A percentile compares a stretch with the other conserved stretches of the same genome.
These are phyloP conservation scores for Leptosomus discolor DNA, from an alignment of 2,113 vertebrate species.

Conservation along the genomic window DNA sequence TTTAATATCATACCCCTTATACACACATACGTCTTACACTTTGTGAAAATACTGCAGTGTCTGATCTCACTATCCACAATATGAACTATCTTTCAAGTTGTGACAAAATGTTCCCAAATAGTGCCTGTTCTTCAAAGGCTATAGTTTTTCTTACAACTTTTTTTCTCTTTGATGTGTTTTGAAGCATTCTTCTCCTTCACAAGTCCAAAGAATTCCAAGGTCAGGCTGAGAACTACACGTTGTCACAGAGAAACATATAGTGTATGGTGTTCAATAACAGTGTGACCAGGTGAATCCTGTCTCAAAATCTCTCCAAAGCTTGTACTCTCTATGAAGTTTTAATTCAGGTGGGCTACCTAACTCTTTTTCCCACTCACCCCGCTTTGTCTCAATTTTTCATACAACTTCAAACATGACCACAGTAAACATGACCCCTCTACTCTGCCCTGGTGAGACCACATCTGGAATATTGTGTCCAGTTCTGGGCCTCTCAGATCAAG, in stretches of 20 bases:
- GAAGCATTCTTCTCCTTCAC: neutral
- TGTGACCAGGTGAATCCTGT: neutral
- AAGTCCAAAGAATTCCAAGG: neutral
- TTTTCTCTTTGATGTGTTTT: neutral
- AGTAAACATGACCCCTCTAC: too few relatives aligned
- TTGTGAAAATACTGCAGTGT: neutral
- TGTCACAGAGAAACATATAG: neutral
- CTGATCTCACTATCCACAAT: neutral
- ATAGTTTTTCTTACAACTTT: neutral
- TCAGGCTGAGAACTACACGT: neutral
- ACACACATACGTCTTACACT: fast-evolving
- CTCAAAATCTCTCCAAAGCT: neutral
- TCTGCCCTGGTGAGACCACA: too few relatives aligned
- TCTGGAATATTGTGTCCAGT: too few relatives aligned
- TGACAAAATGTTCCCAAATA: neutral
- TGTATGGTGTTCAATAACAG: neutral
- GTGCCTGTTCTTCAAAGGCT: neutral
- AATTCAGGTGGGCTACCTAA: neutral
- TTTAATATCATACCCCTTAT: neutral
- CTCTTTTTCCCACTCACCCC: fast-evolving
- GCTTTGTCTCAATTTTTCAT: neutral
- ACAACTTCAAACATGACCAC: neutral
- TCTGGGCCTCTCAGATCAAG: too few relatives aligned
- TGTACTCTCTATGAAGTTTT: neutral
- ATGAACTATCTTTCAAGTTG: neutral